Base-by-base conservation (phyloP, 2,113 vertebrate species). In the Laticauda laticaudata region DNA sequence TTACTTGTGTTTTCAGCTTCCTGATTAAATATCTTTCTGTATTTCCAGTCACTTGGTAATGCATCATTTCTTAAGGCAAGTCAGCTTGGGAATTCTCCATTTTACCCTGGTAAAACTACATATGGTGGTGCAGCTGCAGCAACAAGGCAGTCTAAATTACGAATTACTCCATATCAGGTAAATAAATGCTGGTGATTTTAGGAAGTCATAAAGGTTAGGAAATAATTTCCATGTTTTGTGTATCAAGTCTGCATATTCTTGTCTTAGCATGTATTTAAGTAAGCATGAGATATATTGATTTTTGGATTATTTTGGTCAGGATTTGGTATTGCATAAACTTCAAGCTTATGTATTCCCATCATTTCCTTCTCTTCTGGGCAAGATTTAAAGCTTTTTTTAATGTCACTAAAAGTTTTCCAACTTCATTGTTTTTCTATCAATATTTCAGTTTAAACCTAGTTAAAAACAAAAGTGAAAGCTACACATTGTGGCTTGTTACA, bases 31-130 rank as follows among this genome's bases (percentile, higher is more conserved):
- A 1, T 21, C 1, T 0, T 88, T 93, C 81, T 95, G 54, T 87
- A 86, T 97, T 43, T 96, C 14, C 93, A 98, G 98, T 97, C 99
- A 2, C 97, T 98, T 95, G 98, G 98, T 96, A 99, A 98, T 97
- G 98, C 97, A 95, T 98, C 98, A 59, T 59, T 98, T 95, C 97
- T 99, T 94, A 99, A 98, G 97, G 98, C 98, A 91, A 99, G 98
- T 95, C 98, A 99, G 88, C 98, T 99, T 93, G 99, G 99, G 53
- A 98, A 99, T 96, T 99, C 99, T 92, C 98, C 99, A 1, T 99
- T 99, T 97, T 99, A 99, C 96, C 98, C 99, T 86, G 99, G 99
- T 91, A 99, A 99, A 97, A 99, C 99, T 39, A 98, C 96, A 0
- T 99, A 99, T 0, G 99, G 99, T 69, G 99, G 99, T n/a, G 99